phyloP scores from a whole-genome alignment of 2,113 vertebrate species.

The Odontophorus gujanensis region DNA sequence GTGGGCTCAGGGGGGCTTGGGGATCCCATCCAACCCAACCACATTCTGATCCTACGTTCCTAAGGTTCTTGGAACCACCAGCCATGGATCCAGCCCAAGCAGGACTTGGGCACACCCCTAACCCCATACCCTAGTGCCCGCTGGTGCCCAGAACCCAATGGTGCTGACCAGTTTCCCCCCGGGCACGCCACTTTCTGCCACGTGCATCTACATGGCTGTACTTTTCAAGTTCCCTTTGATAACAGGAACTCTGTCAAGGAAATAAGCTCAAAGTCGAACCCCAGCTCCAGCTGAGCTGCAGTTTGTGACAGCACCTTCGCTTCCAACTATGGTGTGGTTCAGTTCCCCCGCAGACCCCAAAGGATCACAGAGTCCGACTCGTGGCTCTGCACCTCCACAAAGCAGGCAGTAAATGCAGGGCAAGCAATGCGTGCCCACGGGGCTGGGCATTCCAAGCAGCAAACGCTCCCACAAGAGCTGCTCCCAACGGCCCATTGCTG shows the following conservation, averaged over 20 bases:
- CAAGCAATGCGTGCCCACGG: too few species aligned
- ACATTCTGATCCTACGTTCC: not conserved
- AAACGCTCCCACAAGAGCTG: not conserved
- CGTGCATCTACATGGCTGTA: rapidly evolving
- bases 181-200: rapidly evolving
- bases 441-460: not conserved
- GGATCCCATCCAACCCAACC: not conserved
- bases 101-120: not conserved
- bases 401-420: too few species aligned
- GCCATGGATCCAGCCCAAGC: not conserved
- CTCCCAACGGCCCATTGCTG: not conserved
- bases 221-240: not conserved
- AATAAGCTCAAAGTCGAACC: rapidly evolving
- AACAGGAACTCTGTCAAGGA: constrained; percentile 54
- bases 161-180: rapidly evolving
- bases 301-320: constrained; percentile 22
- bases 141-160: rapidly evolving
- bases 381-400: too few species aligned
- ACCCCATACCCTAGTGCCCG: not conserved
- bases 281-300: rapidly evolving
- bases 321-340: not conserved
- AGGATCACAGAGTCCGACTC: too few species aligned
- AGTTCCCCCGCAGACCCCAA: too few species aligned
- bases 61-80: too few species aligned
- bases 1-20: not conserved